Base-by-base conservation (phyloP, 1,140 invertebrate genomes). In the Drosophila teissieri region DNA sequence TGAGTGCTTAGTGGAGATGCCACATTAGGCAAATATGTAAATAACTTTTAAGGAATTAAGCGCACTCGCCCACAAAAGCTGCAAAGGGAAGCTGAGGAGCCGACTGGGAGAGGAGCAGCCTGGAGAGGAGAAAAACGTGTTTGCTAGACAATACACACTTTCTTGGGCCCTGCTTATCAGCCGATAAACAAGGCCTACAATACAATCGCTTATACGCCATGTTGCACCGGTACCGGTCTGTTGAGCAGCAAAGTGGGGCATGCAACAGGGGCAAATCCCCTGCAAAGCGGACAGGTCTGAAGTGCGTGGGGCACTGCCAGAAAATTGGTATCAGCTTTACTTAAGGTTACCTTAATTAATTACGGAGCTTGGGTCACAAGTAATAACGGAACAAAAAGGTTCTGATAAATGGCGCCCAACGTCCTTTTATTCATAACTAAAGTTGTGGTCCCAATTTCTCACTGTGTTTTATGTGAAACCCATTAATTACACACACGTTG, bases 31-130 rank as follows among this genome's bases (percentile, higher is more conserved):
- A 85, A 88, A 88, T 88, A 88, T 88, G 83, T 88, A 88, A 88
- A 88, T 88, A 88, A 89, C 83, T 88, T 89, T 88, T 88, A 88
- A 88, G 83, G 86, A 86, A 86, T 86, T 86, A 86, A 73, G 84
- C 83, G 72, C 83, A 89, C 83, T 72, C 84, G 12, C 57, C 60
- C 79, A 74, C 79, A 73, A 65, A 76, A 73, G 65, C 52, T 27
- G 39, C 36, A 48, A 44, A 54, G 60, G 69, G 60, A 68, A 51
- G 42, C 70, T 56, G 11, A 49, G 27, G 39, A 19, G 11, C 11
- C 36, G 31, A n/a, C 14, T 12, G 6, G 61, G 61, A 31, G 45
- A 56, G n/a, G n/a, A n/a, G n/a, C n/a, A n/a, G n/a, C n/a, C n/a
- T n/a, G n/a, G n/a, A n/a, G n/a, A 10, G 61, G 61, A 31, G 45